Percentiles rank a stretch among this genome's conserved stretches.
Evolutionary conservation across 2,113 vertebrate species (phyloP).

Genomic region (Lepidothrix coronata): DNA sequence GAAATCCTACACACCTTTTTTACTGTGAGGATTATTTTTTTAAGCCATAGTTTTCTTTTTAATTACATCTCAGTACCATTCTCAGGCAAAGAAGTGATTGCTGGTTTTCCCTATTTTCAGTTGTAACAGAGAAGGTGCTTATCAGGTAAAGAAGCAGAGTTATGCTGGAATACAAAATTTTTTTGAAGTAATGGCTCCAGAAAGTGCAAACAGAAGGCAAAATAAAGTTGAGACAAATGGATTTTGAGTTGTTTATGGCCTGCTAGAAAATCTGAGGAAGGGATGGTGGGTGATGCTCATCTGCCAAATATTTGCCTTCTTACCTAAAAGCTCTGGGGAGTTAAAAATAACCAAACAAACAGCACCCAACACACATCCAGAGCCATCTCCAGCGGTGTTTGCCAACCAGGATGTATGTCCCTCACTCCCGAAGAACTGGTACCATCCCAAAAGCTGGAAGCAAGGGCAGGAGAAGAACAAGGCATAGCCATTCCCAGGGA

Average conservation of each 20-base stretch:
- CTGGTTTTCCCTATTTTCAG: background rate
- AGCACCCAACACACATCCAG: background rate
- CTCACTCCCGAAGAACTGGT: background rate
- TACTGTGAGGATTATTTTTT: accelerated
- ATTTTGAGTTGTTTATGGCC: background rate
- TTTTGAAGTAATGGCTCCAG: background rate
- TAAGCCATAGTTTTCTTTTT: background rate
- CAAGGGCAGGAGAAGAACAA: background rate
- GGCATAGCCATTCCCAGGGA: no score
- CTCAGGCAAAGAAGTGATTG: background rate
- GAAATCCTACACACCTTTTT: background rate
- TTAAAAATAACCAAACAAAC: background rate
- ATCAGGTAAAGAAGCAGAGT: background rate
- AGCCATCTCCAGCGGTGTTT: background rate
- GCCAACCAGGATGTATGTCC: background rate
- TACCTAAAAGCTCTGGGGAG: background rate
- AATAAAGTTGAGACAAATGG: background rate
- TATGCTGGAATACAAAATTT: background rate
- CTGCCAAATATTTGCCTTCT: background rate
- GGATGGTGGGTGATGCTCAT: background rate
- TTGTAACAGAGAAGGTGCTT: background rate
- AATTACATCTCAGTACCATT: background rate
- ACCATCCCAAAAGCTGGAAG: background rate
- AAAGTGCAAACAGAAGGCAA: background rate
- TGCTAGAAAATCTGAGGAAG: background rate